These are phyloP conservation scores for Chiloscyllium plagiosum DNA, from an alignment of 2,113 vertebrate species.

Conservation along the genomic window DNA sequence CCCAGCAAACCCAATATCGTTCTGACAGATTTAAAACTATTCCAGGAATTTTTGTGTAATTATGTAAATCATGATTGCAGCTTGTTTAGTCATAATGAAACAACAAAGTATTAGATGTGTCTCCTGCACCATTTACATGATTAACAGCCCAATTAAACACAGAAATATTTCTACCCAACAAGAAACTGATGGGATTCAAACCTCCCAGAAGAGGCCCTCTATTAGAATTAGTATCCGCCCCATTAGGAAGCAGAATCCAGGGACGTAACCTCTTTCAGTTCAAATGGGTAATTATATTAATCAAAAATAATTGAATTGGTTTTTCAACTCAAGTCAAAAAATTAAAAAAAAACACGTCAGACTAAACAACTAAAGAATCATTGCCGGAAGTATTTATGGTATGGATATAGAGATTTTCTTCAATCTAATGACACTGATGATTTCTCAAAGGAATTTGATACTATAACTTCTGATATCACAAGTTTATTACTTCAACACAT, in stretches of 20 bases:
- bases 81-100: conserved; percentile 24
- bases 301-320: conserved; percentile 25
- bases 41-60: neutral
- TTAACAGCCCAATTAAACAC: conserved; percentile 26
- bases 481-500: neutral
- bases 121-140: conserved; percentile 4
- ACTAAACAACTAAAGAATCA: no score
- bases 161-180: conserved; percentile 14
- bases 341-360: neutral
- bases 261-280: conserved; percentile 1
- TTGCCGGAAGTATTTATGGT: neutral
- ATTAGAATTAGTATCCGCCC: conserved; percentile 7
- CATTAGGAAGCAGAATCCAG: neutral
- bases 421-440: neutral
- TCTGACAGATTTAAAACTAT: neutral
- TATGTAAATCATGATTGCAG: neutral
- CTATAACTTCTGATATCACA: neutral
- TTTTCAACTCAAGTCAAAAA: neutral
- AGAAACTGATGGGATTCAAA: conserved; percentile 15
- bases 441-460: neutral
- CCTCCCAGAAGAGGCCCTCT: neutral
- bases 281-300: conserved; percentile 3
- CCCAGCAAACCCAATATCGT: neutral
- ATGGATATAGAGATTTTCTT: neutral
- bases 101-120: conserved; percentile 21